Conservation (phyloP, 2,888 invertebrate species). For the Stramonita haemastoma region DNA sequence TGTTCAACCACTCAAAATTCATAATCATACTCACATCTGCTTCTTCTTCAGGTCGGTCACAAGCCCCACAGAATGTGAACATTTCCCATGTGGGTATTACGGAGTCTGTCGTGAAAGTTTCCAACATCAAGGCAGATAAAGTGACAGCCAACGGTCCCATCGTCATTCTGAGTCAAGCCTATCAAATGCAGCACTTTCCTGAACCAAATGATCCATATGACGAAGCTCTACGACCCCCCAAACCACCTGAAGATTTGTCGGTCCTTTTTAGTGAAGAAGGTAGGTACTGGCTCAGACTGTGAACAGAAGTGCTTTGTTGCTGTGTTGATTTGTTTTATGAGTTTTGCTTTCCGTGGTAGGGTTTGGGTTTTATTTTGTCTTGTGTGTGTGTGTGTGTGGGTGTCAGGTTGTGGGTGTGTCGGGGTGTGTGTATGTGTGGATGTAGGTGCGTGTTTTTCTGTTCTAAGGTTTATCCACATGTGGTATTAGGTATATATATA, state of each 20-base stretch:
- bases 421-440: too few relatives aligned
- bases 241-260: background rate
- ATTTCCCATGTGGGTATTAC: too few relatives aligned
- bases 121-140: background rate
- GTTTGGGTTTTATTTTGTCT: too few relatives aligned
- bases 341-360: background rate
- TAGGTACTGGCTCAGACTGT: slow-evolving; percentile 2
- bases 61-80: background rate
- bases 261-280: background rate
- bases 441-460: too few relatives aligned
- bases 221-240: background rate
- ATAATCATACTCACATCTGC: background rate
- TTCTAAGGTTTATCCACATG: too few relatives aligned
- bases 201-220: background rate
- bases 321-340: background rate
- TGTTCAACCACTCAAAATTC: background rate
- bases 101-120: too few relatives aligned
- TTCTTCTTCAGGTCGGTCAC: background rate
- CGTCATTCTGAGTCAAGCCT: background rate
- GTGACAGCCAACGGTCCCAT: background rate
- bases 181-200: background rate
- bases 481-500: too few relatives aligned
- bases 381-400: too few relatives aligned
- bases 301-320: too few relatives aligned
- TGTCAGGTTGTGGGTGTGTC: too few relatives aligned